Conservation (phyloP, 2,113 vertebrate species). For the Strigops habroptila region DNA sequence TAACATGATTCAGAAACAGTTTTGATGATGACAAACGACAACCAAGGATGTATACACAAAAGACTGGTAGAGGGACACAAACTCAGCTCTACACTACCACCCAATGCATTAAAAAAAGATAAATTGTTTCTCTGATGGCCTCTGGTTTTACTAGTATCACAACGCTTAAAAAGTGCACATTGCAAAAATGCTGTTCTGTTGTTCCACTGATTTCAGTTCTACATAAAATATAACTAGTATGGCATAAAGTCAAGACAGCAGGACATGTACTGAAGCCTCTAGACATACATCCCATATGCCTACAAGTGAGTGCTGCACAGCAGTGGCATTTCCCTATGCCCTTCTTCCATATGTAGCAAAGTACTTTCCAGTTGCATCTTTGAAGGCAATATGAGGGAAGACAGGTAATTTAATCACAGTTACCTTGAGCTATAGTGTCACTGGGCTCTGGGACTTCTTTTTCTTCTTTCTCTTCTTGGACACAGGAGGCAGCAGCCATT, state of each 20-base stretch:
- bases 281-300: not conserved
- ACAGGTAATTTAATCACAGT: not conserved
- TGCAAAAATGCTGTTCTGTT: not conserved
- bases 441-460: conserved; percentile 81
- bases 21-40: not conserved
- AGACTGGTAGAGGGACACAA: not conserved
- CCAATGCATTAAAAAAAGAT: not conserved
- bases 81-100: not conserved
- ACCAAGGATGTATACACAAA: not conserved
- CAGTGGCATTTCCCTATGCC: not conserved
- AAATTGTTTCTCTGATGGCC: not conserved
- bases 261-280: not conserved
- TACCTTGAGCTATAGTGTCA: conserved; percentile 93
- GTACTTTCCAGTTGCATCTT: not conserved
- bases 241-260: not conserved
- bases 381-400: not conserved
- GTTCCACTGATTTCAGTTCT: not conserved
- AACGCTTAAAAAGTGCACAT: not conserved
- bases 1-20: not conserved
- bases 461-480: conserved; percentile 93
- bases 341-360: not conserved
- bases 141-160: not conserved
- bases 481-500: conserved; percentile 98
- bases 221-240: not conserved
- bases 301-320: not conserved